Base-by-base conservation (phyloP, 2,113 vertebrate species). In the Platichthys stellatus region DNA sequence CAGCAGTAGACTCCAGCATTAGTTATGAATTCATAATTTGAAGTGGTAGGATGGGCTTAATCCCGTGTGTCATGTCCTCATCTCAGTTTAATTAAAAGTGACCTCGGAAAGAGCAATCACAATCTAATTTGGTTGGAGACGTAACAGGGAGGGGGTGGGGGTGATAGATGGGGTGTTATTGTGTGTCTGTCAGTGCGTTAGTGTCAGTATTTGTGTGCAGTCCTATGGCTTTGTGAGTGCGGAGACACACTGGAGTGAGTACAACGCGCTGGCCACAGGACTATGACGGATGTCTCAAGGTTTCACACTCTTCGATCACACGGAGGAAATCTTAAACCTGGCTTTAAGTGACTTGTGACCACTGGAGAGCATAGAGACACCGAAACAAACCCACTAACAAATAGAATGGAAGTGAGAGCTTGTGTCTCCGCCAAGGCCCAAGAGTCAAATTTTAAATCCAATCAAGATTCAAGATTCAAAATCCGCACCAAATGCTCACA, bases 71-170 rank as follows among this genome's bases (percentile, higher is more conserved):
- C 90, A 84, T 90, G 86, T 92, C 90, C 89, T 92, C 86, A 88
- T 91, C 91, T 89, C 82, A 71, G 78, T 93, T 93, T 94, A 94
- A 94, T 94, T 93, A 94, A 93, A 94, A 89, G 86, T 93, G 91
- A 93, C 90, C 89, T 90, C 88, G 57, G 90, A 93, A 91, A 87
- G 90, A 92, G 90, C 91, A 89, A 91, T 93, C 89, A 92, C 86
- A 90, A 91, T 93, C 87, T 93, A 91, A 92, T 93, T 92, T 90
- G 78, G 76, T 71, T 86, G 80, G 69, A 83, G 78, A 79, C 84
- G 69, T 89, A 83, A 86, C 81, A 66, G 67, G 75, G 69, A 79
- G 47, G 17, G 47, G 47, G 47, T 18, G 47, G 13, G 61, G 79
- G 51, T 79, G 81, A 82, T 83, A 77, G 66, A 81, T 80, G 76